Base-by-base conservation (phyloP, 2,113 vertebrate genomes). In the Pyrgilauda ruficollis region DNA sequence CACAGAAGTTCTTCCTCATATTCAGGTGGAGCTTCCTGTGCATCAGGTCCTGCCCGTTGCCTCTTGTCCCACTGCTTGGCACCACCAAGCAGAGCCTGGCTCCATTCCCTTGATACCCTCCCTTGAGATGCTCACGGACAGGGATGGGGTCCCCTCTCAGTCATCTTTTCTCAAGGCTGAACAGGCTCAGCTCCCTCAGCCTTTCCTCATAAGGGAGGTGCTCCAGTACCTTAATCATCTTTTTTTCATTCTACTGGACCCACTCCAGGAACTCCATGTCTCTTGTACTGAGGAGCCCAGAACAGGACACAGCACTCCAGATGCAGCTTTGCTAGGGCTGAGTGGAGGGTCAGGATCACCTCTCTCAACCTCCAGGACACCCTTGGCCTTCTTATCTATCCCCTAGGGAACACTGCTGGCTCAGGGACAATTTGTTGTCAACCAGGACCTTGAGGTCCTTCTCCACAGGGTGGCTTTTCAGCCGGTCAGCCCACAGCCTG, bases 121-220 rank as follows among this genome's bases (percentile, higher is more conserved):
- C 56, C 11, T 55, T 55, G 8, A 47, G 39, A 41, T 47, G 12
- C 30, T 83, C 0, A 0, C 0, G 27, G 30, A 37, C 18, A 49
- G 6, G 13, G 31, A 47, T 37, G 63, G 26, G 8, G 8, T 44
- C 10, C 10, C 15, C 7, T 50, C 33, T 66, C 52, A 58, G 27
- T 28, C 0, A 0, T 76, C 79, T 62, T 63, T 63, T 63, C 62
- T 55, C 2, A 1, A 76, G 26, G 4, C 70, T 77, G 63, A 77
- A 37, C 35, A 56, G 49, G 18, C 35, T 5, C 56, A 56, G 8
- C 35, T 55, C 31, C 31, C 31, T 77, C 41, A 69, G 17, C 56
- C 23, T 77, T 63, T 56, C 10, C 22, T 70, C 43, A 10, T 37
- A 43, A 70, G 10, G 55, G 27, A 69, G 47, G 9, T 76, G 35